A percentile compares a stretch with the other conserved stretches of the same genome.
Evolutionary conservation across 2,113 vertebrate species (phyloP).

Genomic region (Dolichallabes microphthalmus): DNA sequence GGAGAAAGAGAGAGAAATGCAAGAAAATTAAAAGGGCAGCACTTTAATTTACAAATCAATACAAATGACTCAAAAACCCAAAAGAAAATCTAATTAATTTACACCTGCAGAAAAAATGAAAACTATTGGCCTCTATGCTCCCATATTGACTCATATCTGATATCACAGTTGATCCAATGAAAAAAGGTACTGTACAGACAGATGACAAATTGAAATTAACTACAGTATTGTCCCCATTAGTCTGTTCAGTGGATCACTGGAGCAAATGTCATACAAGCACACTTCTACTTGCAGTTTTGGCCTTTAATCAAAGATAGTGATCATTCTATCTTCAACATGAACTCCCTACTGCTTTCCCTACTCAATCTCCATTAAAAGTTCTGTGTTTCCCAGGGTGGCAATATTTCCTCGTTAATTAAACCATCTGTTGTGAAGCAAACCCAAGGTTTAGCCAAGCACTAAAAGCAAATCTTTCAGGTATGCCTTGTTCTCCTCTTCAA

Average conservation of each 20-base stretch:
- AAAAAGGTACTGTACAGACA: slow-evolving; percentile 5
- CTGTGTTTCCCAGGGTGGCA: slow-evolving; percentile 55
- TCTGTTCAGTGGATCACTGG: slow-evolving; percentile 8
- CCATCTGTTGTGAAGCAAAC: slow-evolving; percentile 63
- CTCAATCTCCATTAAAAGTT: slow-evolving; percentile 65
- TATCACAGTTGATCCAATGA: neutral
- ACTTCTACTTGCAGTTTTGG: slow-evolving; percentile 24
- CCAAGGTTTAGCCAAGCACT: slow-evolving; percentile 70
- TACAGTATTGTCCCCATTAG: neutral
- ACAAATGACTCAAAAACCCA: slow-evolving; percentile 12
- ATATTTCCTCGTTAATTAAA: slow-evolving; percentile 67
- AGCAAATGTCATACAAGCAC: slow-evolving; percentile 10
- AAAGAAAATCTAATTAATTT: slow-evolving; percentile 19
- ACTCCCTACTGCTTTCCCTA: slow-evolving; percentile 61
- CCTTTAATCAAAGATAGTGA: slow-evolving; percentile 60
- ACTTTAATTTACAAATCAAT: slow-evolving; percentile 55
- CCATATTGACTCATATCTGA: slow-evolving; percentile 29
- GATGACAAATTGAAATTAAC: neutral
- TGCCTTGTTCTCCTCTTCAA: slow-evolving; percentile 41
- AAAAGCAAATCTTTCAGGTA: slow-evolving; percentile 35
- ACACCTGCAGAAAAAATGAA: slow-evolving; percentile 5
- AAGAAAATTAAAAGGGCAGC: slow-evolving; percentile 50
- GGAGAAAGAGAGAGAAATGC: slow-evolving; percentile 10
- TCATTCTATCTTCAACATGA: slow-evolving; percentile 57
- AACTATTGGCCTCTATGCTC: slow-evolving; percentile 44